Conservation (phyloP, 2,113 vertebrate species). For the Gulo gulo region DNA sequence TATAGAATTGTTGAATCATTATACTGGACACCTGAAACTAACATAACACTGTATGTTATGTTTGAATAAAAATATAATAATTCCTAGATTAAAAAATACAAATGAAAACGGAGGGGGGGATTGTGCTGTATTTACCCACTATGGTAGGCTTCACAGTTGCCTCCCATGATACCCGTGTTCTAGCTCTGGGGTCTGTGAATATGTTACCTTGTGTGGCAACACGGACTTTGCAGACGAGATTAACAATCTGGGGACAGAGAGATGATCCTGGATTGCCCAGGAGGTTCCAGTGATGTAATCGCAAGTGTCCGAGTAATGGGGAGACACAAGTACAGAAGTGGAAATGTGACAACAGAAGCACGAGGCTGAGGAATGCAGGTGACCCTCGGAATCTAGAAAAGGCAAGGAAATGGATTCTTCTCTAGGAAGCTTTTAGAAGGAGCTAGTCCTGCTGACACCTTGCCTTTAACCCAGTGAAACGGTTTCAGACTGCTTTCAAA, state of each 20-base stretch:
- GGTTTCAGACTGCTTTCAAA: background rate
- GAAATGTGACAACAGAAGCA: background rate
- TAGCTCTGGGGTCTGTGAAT: background rate
- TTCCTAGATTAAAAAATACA: background rate
- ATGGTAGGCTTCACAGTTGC: background rate
- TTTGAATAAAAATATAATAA: background rate
- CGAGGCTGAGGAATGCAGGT: background rate
- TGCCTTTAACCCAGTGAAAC: background rate
- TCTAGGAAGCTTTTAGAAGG: background rate
- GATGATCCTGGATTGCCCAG: background rate
- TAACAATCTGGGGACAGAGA: background rate
- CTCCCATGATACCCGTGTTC: background rate
- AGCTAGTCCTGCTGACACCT: background rate
- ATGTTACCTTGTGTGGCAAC: background rate
- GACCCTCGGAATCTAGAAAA: background rate
- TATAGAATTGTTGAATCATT: background rate
- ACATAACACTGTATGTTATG: background rate
- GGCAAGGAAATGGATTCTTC: background rate
- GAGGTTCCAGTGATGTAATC: background rate
- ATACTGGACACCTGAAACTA: background rate
- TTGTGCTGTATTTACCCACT: background rate
- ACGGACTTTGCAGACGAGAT: background rate
- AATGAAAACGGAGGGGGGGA: background rate
- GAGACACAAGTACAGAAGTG: background rate
- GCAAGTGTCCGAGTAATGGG: background rate